Evolutionary conservation across 2,797 vertebrate species (phyloP), one percentile per base, ranked within the genome.

Genomic region (Pteronotus mesoamericanus): DNA sequence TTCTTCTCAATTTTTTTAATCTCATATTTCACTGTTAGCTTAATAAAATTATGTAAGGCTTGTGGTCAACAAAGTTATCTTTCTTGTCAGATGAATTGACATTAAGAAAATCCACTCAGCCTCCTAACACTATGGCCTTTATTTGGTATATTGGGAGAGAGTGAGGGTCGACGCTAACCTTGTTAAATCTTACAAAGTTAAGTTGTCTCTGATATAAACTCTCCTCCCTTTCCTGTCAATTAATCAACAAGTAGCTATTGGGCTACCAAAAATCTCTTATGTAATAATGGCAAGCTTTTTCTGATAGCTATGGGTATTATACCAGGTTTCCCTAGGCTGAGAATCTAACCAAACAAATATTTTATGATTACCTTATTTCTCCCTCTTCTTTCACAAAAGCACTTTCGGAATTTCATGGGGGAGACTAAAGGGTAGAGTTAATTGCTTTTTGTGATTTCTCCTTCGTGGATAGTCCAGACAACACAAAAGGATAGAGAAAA

Each of bases 181-280:
- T 68, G 10, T 9, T 39, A 16, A 19, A 92, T 93, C 42, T 84
- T 84, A 5, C n/a, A 46, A 95, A 95, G 77, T 94, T 87, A 88
- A 86, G 72, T 88, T 93, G 80, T 92, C 29, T 95, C 18, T 96
- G 14, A 51, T 39, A 91, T 14, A 87, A 89, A 77, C 34, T 93
- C 39, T 55, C 4, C 7, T 69, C 1, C 37, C 34, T 46, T 91
- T 78, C 34, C 42, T 86, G 29, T 59, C 68, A 89, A 21, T 84
- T 83, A 86, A 88, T 89, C 64, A 66, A 59, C 37, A 88, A 82
- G 16, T 88, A 15, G 24, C 42, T 82, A 39, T 51, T 93, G 75
- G 95, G 69, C 12, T 51, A 24, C 42, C 22, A 92, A 48, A 82
- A 72, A 9, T 83, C 12, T 90, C 12, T 82, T 92, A 57, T 32